phyloP scores from a whole-genome alignment of 2,113 vertebrate species.

The Neolamprologus longior region DNA sequence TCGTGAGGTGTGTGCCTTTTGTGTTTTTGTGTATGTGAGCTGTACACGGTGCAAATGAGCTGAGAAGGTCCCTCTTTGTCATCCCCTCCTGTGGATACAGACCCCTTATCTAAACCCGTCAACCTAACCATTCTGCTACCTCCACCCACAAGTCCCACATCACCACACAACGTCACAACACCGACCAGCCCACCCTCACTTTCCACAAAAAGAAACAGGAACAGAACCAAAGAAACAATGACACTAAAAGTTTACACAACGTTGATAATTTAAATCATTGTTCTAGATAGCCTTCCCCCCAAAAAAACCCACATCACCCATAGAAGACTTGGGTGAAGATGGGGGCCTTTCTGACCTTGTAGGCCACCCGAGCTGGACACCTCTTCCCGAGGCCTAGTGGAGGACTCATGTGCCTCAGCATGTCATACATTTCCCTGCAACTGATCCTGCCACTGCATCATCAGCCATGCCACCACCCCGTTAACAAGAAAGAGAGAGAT shows the following conservation, averaged over 20 bases:
- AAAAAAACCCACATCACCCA: background rate
- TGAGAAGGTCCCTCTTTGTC: constrained; percentile 74
- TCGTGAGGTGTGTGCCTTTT: background rate
- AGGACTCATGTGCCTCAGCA: constrained; percentile 96
- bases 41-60: constrained; percentile 66
- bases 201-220: constrained; percentile 51
- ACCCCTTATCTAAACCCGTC: background rate
- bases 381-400: constrained; percentile 96
- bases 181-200: constrained; percentile 59
- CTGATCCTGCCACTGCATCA: constrained; percentile 93
- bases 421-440: constrained; percentile 98
- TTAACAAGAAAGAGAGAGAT: constrained; percentile 41
- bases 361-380: constrained; percentile 93
- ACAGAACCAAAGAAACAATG: constrained; percentile 61
- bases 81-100: constrained; percentile 71
- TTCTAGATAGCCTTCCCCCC: background rate
- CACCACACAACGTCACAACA: constrained; percentile 66
- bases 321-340: constrained; percentile 21
- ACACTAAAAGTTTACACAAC: constrained; percentile 73
- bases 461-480: constrained; percentile 59
- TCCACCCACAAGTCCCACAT: constrained; percentile 27
- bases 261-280: constrained; percentile 29
- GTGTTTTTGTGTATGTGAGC: background rate
- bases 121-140: constrained; percentile 20
- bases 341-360: constrained; percentile 86